These are phyloP conservation scores for Hypomecis punctinalis DNA, from an alignment of 2,888 invertebrate species.

Conservation along the genomic window DNA sequence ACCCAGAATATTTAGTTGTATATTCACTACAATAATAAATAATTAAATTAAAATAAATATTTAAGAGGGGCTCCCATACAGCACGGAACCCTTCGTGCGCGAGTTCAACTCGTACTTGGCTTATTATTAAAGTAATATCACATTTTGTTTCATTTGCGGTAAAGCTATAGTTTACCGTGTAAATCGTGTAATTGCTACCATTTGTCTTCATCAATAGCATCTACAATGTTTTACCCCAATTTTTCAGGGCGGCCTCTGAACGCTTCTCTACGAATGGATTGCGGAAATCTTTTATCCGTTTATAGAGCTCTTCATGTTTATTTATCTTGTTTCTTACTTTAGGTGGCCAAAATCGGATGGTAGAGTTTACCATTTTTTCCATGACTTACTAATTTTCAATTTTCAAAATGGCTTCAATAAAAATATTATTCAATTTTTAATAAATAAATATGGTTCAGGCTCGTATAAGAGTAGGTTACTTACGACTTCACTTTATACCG, in stretches of 20 bases:
- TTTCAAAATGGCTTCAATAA: too few species aligned
- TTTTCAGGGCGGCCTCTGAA: background rate
- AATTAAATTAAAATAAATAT: too few species aligned
- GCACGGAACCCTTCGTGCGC: too few species aligned
- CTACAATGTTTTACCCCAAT: background rate
- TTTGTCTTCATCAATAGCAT: slow-evolving; percentile 3
- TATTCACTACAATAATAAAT: too few species aligned
- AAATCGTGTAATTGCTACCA: slow-evolving; percentile 6
- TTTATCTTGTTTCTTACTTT: background rate
- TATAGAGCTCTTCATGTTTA: background rate
- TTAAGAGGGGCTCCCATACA: too few species aligned
- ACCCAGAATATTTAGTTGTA: too few species aligned
- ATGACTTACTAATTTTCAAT: too few species aligned
- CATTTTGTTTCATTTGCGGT: background rate
- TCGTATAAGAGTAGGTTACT: slow-evolving; percentile 6
- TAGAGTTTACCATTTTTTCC: too few species aligned
- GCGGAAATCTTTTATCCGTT: background rate
- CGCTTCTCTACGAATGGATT: background rate
- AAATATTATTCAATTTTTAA: too few species aligned
- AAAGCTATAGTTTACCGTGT: background rate
- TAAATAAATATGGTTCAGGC: background rate
- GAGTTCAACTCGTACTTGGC: too few species aligned
- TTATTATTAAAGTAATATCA: background rate
- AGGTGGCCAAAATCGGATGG: too few species aligned
- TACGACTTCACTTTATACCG: slow-evolving; percentile 8